Evolutionary conservation across 2,113 vertebrate species (phyloP).

Genomic region (Eulemur rufifrons): DNA sequence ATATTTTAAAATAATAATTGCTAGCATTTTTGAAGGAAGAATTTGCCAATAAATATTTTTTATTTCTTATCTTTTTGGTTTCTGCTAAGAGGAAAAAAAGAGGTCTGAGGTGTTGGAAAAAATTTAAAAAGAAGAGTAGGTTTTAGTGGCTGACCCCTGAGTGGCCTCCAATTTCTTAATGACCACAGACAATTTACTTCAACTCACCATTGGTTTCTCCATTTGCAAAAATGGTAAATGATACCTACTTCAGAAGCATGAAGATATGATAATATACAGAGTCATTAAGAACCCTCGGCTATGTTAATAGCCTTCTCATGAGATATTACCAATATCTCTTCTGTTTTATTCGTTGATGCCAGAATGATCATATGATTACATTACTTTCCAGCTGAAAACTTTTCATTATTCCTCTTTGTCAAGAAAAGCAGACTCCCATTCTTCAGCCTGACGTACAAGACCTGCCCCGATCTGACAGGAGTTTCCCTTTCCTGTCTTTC

Average conservation of each 20-base stretch:
- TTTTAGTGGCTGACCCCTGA: not conserved
- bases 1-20: constrained; percentile 15
- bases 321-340: not conserved
- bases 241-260: not conserved
- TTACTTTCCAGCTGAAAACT: not conserved
- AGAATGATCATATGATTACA: not conserved
- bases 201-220: not conserved
- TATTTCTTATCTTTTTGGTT: not conserved
- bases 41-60: not conserved
- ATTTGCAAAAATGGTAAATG: not conserved
- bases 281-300: not conserved
- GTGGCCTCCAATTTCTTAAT: not conserved
- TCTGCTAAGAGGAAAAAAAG: not conserved
- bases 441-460: not conserved
- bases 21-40: not conserved
- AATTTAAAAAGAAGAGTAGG: not conserved
- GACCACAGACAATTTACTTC: not conserved
- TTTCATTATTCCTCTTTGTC: not conserved
- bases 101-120: not conserved
- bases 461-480: too few relatives aligned
- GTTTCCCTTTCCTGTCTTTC: not conserved
- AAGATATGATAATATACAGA: not conserved
- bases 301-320: not conserved
- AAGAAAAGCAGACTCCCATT: not conserved
- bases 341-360: not conserved